Conservation (phyloP, 2,888 invertebrate genomes). For the Ormia ochracea region DNA sequence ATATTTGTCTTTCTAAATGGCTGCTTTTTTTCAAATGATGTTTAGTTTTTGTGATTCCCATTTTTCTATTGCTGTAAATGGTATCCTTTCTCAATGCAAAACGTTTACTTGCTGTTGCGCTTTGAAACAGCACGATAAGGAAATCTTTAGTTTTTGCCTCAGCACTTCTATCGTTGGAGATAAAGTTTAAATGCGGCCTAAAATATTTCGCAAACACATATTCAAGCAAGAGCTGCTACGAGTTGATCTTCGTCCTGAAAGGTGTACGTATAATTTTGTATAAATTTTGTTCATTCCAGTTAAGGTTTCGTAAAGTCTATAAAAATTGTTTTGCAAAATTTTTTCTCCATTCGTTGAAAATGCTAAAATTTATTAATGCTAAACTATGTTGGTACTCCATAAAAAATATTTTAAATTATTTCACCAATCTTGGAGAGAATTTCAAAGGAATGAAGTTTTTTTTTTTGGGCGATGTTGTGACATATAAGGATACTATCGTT, state of each 20-base stretch:
- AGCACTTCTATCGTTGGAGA: slow-evolving; percentile 2
- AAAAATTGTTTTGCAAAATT: neutral
- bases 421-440: too few relatives aligned
- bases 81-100: slow-evolving; percentile 18
- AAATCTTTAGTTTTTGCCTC: slow-evolving; percentile 29
- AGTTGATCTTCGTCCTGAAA: neutral
- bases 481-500: too few relatives aligned
- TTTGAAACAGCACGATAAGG: neutral
- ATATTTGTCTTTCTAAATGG: slow-evolving; percentile 59
- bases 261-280: neutral
- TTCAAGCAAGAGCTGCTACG: neutral
- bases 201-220: neutral
- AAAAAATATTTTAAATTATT: too few relatives aligned
- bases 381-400: too few relatives aligned
- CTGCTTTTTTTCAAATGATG: slow-evolving; percentile 53
- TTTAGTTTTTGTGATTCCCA: slow-evolving; percentile 5
- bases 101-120: neutral
- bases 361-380: too few relatives aligned
- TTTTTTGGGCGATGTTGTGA: too few relatives aligned
- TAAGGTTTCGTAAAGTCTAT: neutral
- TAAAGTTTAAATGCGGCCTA: slow-evolving; percentile 12
- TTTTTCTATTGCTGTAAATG: slow-evolving; percentile 23
- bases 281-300: neutral
- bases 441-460: too few relatives aligned
- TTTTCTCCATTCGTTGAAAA: too few relatives aligned